A percentile compares a stretch with the other conserved stretches of the same genome.
Evolutionary conservation across 2,888 invertebrate genomes (phyloP).

Genomic region (Noctua pronuba): DNA sequence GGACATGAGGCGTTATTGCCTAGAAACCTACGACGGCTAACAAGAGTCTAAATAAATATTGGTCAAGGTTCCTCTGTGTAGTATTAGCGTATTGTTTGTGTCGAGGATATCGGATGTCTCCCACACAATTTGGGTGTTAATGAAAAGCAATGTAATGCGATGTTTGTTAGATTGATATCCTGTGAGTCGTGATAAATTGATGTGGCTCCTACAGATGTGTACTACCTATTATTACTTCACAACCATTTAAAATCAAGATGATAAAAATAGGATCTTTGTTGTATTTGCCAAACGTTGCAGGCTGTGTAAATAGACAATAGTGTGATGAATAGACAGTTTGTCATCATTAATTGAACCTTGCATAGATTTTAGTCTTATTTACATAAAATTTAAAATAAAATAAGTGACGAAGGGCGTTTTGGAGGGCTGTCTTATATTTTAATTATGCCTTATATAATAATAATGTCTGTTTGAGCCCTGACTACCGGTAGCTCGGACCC

Average conservation of each 20-base stretch:
- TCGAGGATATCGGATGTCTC: slow-evolving; percentile 37
- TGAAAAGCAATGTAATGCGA: slow-evolving; percentile 15
- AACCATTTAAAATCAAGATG: background rate
- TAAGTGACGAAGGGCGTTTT: background rate
- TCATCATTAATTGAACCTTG: too few relatives aligned
- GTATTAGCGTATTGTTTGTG: slow-evolving; percentile 23
- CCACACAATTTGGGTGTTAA: slow-evolving; percentile 46
- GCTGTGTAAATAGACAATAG: background rate
- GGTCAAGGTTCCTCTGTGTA: slow-evolving; percentile 71
- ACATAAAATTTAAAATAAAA: background rate
- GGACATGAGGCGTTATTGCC: slow-evolving; percentile 65
- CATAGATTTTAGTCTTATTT: background rate
- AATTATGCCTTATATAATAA: too few relatives aligned
- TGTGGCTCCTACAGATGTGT: background rate
- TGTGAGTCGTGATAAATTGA: background rate
- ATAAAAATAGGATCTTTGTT: background rate
- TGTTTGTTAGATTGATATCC: background rate
- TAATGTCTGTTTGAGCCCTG: too few relatives aligned
- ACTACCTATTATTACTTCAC: background rate
- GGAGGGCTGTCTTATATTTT: background rate
- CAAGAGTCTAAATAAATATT: slow-evolving; percentile 67
- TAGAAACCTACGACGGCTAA: slow-evolving; percentile 67
- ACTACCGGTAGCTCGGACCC: too few relatives aligned
- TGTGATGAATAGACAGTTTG: background rate
- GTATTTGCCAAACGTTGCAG: background rate